These are phyloP conservation scores for Achroia grisella DNA, from an alignment of 1,140 invertebrate genomes.

Conservation along the genomic window DNA sequence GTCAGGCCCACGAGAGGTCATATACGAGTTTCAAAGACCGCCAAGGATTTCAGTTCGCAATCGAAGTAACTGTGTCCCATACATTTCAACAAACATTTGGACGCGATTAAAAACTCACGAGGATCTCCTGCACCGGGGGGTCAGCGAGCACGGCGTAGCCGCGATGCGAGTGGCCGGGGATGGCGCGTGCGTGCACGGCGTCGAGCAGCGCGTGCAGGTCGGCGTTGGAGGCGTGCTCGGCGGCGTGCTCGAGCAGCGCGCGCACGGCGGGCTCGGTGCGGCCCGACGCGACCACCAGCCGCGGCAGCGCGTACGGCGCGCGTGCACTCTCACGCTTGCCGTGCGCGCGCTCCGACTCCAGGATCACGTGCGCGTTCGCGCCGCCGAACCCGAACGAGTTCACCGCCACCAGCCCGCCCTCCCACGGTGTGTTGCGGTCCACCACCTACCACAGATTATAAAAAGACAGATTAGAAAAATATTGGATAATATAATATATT, in stretches of 20 bases:
- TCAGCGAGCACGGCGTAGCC: conserved; percentile 85
- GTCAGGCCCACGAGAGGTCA: no score
- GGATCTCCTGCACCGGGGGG: conserved; percentile 55
- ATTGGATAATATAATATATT: neutral
- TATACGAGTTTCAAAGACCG: no score
- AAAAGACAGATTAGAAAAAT: no score
- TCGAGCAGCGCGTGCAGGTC: conserved; percentile 86
- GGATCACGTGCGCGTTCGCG: conserved; percentile 93
- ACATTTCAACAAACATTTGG: no score
- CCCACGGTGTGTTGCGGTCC: conserved; percentile 84
- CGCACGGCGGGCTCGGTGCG: conserved; percentile 89
- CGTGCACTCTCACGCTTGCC: conserved; percentile 33
- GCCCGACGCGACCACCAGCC: conserved; percentile 86
- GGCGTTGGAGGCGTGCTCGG: conserved; percentile 77
- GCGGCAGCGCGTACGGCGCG: no score
- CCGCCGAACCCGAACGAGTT: conserved; percentile 99
- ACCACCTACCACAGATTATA: conserved; percentile 83
- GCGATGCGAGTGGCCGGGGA: conserved; percentile 81
- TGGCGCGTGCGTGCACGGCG: conserved; percentile 80
- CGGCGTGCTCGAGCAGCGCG: conserved; percentile 78
- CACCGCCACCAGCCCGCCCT: conserved; percentile 89
- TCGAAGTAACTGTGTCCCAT: no score
- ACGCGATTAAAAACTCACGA: conserved; percentile 45
- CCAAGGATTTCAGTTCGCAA: no score
- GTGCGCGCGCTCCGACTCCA: conserved; percentile 77